phyloP scores from a whole-genome alignment of 1,140 invertebrate genomes.

The Drosophila repletoides region DNA sequence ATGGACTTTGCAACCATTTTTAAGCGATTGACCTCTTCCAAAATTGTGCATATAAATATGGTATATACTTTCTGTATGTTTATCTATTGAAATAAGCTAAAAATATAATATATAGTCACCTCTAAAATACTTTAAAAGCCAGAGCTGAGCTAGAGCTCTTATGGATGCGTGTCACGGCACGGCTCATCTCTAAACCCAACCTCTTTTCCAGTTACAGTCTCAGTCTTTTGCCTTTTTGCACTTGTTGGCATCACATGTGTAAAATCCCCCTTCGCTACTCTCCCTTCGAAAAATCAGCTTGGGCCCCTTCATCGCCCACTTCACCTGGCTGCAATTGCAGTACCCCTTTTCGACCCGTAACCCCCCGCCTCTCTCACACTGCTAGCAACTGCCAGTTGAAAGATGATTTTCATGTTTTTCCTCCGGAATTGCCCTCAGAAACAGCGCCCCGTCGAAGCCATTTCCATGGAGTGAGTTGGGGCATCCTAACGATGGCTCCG shows the following conservation, averaged over 20 bases:
- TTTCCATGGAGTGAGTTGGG: conserved; percentile 35
- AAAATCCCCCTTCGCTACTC: neutral
- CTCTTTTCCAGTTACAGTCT: conserved; percentile 8
- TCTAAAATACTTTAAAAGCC: no score
- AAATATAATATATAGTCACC: no score
- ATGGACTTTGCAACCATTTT: no score
- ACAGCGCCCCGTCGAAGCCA: neutral
- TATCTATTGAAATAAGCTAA: no score
- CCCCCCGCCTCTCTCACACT: neutral
- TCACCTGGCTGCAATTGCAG: conserved; percentile 44
- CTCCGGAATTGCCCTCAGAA: conserved; percentile 22
- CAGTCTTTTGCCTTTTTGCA: conserved; percentile 50
- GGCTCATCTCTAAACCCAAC: no score
- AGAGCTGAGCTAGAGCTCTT: no score
- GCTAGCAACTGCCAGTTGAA: conserved; percentile 58
- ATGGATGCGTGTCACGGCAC: no score
- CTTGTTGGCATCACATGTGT: conserved; percentile 43
- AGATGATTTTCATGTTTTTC: conserved; percentile 81
- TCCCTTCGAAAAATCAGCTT: neutral
- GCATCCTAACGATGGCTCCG: conserved; percentile 65
- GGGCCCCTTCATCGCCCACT: conserved; percentile 18
- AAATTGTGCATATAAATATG: no score
- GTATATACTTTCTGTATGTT: no score
- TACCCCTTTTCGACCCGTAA: no score
- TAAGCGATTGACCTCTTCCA: no score